A percentile compares a stretch with the other conserved stretches of the same genome.
Evolutionary conservation across 2,888 invertebrate genomes (phyloP).

Genomic region (Cheilosia pagana): DNA sequence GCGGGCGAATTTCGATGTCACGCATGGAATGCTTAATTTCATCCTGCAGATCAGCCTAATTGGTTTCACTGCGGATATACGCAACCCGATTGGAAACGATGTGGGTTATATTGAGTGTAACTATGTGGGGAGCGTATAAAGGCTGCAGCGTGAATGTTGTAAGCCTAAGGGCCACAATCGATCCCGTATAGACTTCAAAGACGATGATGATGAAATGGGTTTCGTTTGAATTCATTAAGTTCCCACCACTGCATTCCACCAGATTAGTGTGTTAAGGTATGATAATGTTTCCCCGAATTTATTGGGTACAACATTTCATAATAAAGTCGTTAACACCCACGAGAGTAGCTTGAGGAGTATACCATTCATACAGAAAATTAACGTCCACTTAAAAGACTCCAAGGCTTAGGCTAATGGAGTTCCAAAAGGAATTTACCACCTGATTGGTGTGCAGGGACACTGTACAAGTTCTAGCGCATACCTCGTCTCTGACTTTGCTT

Average conservation of each 20-base stretch:
- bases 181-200: neutral
- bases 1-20: conserved; percentile 33
- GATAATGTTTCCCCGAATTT: neutral
- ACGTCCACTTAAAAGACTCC: neutral
- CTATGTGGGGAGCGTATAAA: neutral
- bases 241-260: neutral
- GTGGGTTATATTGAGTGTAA: neutral
- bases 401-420: neutral
- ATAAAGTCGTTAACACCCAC: neutral
- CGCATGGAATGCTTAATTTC: conserved; percentile 38
- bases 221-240: no score
- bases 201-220: no score
- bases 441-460: conserved; percentile 25
- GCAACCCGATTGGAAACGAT: neutral
- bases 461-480: neutral
- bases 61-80: neutral
- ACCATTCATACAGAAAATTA: neutral
- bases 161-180: neutral
- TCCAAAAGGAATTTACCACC: conserved; percentile 1
- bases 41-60: conserved; percentile 11
- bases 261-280: neutral
- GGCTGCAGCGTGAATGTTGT: neutral
- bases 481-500: neutral
- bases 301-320: neutral
- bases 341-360: neutral